Evolutionary conservation across 2,888 invertebrate species (phyloP), one percentile per base, ranked within the genome.

Genomic region (Poecilus cupreus): DNA sequence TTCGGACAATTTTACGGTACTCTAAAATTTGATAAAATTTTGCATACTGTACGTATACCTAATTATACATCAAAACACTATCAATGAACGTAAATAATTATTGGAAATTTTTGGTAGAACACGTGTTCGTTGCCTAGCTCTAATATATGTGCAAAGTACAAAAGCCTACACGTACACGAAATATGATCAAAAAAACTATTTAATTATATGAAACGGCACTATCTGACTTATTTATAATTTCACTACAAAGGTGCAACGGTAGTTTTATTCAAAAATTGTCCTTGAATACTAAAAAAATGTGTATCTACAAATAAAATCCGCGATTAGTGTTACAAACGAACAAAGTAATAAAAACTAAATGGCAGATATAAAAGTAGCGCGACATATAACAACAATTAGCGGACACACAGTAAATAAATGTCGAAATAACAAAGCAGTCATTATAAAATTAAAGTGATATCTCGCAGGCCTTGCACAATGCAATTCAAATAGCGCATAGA

Each of bases 381-480:
- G 54, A 76, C 54, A 76, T 18, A 54, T 22, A 76, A 76, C 57
- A 76, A 37, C 76, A 76, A 76, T 76, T 76, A 76, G 39, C 54
- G 22, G 57, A 76, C 76, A 54, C 32, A 51, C 18, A 37, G 57
- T 76, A 75, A 75, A 76, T 54, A 37, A 51, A 76, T 57, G 51
- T 51, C 46, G 32, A 75, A 51, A 49, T 26, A 18, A 37, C 76
- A 54, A 18, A 32, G 11, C 16, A 16, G 54, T 76, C 16, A 32
- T 57, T 57, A 57, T 57, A 11, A 13, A 32, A 51, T 75, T 13
- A 75, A 49, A 76, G 6, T 57, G 54, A 24, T 57, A 4, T 11
- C 32, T 43, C 5, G 24, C 24, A 46, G 46, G 22, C 72, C 72
- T 72, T 72, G 72, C 43, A 24, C 72, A 72, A 72, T 24, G 20